Base-by-base conservation (phyloP, 1,140 invertebrate genomes). In the Drosophila takahashii region DNA sequence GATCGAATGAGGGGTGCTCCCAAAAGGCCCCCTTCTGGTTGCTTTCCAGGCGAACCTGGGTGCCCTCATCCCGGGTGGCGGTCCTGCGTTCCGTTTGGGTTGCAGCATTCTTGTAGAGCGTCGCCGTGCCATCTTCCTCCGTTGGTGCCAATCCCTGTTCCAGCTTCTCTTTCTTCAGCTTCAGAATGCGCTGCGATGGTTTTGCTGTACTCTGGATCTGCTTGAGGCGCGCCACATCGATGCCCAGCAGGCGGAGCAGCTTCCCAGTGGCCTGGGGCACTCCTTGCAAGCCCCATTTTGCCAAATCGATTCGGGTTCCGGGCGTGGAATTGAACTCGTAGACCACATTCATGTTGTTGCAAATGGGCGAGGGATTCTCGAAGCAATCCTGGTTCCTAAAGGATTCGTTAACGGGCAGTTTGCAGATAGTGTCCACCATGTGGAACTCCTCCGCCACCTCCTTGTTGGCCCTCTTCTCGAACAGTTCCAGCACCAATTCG, bases 241-340 rank as follows among this genome's bases (percentile, higher is more conserved):
- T 69, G 26, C 71, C 79, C 3, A 87, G 60, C 1, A 83, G 26
- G 13, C 67, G 76, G 15, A 87, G 15, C 26, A 87, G n/a, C 2
- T 53, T 10, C 0, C 47, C 11, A 13, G 84, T 89, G 0, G 27
- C 11, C 3, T n/a, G 10, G 0, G 83, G 83, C 41, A 83, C 6
- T 0, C 29, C 16, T 26, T 89, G 66, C 29, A 87, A 9, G 1
- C 83, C 83, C 83, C 83, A 87, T 29, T 79, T 83, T 8, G 48
- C 22, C 15, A 87, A 7, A 7, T 72, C 41, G 1, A 89, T 77
- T 3, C 50, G 37, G 0, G 75, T 53, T 1, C 62, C 74, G 1
- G 61, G 61, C 0, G 59, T 71, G 2, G 83, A 83, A 15, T 89
- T 87, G 26, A 87, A 89, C 18, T 72, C 66, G 27, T 89, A 87